Base-by-base conservation (phyloP, 2,113 vertebrate species). In the Sphyrna mokarran region DNA sequence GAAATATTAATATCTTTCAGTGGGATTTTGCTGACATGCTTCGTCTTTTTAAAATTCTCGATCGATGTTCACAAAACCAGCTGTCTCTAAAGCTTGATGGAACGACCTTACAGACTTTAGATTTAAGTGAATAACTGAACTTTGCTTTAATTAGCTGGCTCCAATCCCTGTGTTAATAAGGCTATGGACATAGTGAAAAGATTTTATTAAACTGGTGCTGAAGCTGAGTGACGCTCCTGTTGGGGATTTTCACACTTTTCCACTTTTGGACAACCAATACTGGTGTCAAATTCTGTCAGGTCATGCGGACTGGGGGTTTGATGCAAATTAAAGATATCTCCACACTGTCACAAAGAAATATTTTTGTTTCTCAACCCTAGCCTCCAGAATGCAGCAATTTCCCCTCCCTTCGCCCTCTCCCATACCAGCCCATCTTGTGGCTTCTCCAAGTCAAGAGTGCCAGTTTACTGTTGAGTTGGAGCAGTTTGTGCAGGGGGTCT, bases 141-240 rank as follows among this genome's bases (percentile, higher is more conserved):
- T 61, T 33, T 63, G 87, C 29, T 91, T 91, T 91, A 91, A n/a
- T 91, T 91, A 91, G 87, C 58, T 63, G 87, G 13, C 33, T n/a
- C n/a, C 58, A 18, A 18, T n/a, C 29, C 54, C 33, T 13, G 87
- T 91, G 54, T 91, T 91, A 63, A 63, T 91, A 63, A 91, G 87
- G 29, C 87, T 61, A 14, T 7, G 61, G 58, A 91, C 58, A 18
- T 26, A 14, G 87, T 58, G 23, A 8, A 63, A 18, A n/a, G 29
- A 63, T 91, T 91, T 91, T n/a, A 91, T 63, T 91, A 61, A 91
- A 63, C 5, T 91, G 5, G 58, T 63, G 58, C 26, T 91, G 29
- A 63, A 63, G 58, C 26, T 90, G 87, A 87, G 40, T 6, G 80
- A 83, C 22, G 37, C 43, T 83, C 0, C 37, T 83, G 22, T 11